Evolutionary conservation across 1,140 invertebrate species (phyloP).

Genomic region (Medauroidea extradentata): DNA sequence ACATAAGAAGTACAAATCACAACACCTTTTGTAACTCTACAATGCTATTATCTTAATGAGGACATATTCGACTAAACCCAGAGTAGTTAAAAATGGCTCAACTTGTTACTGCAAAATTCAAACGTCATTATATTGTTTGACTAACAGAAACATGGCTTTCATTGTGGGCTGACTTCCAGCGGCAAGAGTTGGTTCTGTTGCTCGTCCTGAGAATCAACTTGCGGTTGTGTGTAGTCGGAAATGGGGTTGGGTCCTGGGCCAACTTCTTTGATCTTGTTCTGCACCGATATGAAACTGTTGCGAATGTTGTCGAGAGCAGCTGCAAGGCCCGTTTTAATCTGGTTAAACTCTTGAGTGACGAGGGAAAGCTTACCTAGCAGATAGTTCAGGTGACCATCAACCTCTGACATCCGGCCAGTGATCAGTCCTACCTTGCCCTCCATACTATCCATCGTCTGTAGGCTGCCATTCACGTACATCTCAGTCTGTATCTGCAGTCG

Average conservation of each 20-base stretch:
- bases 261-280: conserved; percentile 47
- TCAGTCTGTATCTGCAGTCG: conserved; percentile 74
- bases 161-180: neutral
- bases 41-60: too few relatives aligned
- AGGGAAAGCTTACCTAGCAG: conserved; percentile 72
- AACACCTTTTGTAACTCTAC: too few relatives aligned
- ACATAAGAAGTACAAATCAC: too few relatives aligned
- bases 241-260: conserved; percentile 21
- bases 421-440: conserved; percentile 73
- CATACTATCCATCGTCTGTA: conserved; percentile 74
- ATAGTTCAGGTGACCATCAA: conserved; percentile 82
- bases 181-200: neutral
- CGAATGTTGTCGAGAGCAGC: conserved; percentile 67
- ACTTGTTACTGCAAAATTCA: too few relatives aligned
- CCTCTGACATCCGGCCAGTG: conserved; percentile 72
- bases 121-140: too few relatives aligned
- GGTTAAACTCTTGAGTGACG: conserved; percentile 81
- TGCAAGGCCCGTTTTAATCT: conserved; percentile 70
- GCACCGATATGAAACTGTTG: conserved; percentile 59
- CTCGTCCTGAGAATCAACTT: neutral
- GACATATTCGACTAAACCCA: too few relatives aligned
- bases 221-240: neutral
- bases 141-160: too few relatives aligned
- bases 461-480: conserved; percentile 75
- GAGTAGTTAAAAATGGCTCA: too few relatives aligned